phyloP scores from a whole-genome alignment of 2,888 invertebrate genomes.

The Scelioninae gen. 1 region DNA sequence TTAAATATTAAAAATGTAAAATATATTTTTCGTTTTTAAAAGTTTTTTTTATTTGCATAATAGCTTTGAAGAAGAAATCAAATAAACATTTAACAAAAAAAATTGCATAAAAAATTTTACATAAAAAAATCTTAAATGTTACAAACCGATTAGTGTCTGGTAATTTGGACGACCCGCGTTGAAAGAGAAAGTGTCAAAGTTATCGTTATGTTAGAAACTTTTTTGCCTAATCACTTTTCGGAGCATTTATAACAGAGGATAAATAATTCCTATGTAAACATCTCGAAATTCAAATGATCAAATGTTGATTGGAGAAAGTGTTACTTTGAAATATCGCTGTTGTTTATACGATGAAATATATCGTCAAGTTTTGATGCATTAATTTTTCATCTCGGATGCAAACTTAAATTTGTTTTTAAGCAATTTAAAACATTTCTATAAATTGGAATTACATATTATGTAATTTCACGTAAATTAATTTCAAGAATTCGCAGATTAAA shows the following conservation, averaged over 20 bases:
- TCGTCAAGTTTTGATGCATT: conserved; percentile 4
- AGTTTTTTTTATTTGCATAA: neutral
- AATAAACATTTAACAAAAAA: neutral
- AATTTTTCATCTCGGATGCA: conserved; percentile 5
- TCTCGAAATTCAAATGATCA: conserved; percentile 17
- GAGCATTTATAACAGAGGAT: conserved; percentile 1
- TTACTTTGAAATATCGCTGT: conserved; percentile 21
- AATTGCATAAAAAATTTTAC: neutral
- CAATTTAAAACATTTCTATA: neutral
- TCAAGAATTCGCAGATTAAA: neutral
- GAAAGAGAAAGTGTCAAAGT: neutral
- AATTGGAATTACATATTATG: neutral
- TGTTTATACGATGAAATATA: conserved; percentile 13
- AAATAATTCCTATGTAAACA: conserved; percentile 10
- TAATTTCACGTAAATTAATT: neutral
- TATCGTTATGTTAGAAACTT: neutral
- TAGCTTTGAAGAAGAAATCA: neutral
- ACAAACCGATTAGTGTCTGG: neutral
- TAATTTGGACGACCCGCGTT: neutral
- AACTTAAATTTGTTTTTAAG: conserved; percentile 1
- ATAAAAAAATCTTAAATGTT: neutral
- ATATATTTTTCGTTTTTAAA: neutral
- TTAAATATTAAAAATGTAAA: conserved; percentile 25
- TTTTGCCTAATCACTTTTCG: neutral
- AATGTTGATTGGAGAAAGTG: conserved; percentile 20